Evolutionary conservation across 53 echinoderm and acorn worm genomes (phyloP).

Genomic region (Mesocentrotus franciscanus): DNA sequence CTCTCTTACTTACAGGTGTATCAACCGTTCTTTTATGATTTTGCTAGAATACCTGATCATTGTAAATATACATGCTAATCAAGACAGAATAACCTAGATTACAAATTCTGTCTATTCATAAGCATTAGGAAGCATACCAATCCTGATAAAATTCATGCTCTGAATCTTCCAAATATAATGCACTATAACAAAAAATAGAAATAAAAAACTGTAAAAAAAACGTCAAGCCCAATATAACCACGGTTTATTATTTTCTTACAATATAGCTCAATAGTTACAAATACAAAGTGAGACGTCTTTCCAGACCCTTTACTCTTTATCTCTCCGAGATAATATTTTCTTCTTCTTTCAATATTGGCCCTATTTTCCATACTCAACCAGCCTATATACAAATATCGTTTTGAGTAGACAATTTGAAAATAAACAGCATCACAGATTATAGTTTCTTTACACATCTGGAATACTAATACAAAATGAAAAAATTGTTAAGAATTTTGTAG

Average conservation of each 20-base stretch:
- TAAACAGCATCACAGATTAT: background rate
- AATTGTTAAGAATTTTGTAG: no score
- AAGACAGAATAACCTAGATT: no score
- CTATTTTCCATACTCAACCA: slow-evolving; percentile 33
- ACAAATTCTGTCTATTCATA: no score
- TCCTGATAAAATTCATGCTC: no score
- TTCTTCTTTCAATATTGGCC: background rate
- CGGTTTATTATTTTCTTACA: background rate
- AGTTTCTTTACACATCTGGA: no score
- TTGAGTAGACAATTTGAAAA: background rate
- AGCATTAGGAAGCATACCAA: no score
- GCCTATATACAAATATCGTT: slow-evolving; percentile 48
- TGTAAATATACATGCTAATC: no score
- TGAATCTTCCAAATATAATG: no score
- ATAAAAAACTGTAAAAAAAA: background rate
- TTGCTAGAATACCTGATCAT: no score
- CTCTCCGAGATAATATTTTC: background rate
- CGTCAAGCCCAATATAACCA: background rate
- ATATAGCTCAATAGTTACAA: background rate
- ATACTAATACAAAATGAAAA: no score
- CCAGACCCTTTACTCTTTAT: background rate
- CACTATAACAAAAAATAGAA: background rate
- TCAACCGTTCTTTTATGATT: background rate
- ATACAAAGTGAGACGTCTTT: background rate
- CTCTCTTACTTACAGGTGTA: background rate